Percentiles rank a stretch among this genome's conserved stretches.
These are phyloP conservation scores for Sweltsa coloradensis DNA, from an alignment of 1,140 invertebrate genomes.

Conservation along the genomic window DNA sequence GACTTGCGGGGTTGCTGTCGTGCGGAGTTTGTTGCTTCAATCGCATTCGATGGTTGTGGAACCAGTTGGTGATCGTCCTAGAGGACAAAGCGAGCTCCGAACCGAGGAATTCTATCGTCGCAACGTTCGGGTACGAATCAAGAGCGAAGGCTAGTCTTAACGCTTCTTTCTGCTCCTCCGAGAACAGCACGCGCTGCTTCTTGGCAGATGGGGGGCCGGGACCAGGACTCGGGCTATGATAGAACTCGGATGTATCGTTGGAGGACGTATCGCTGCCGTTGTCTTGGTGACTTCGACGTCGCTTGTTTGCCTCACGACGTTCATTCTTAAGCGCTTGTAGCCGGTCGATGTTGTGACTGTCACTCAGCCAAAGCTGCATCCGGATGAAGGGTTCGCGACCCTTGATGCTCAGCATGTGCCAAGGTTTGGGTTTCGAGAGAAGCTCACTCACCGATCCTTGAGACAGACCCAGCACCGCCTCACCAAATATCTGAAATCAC, in stretches of 20 bases:
- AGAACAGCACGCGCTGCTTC: slow-evolving; percentile 89
- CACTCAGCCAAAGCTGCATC: slow-evolving; percentile 95
- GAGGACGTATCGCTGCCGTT: slow-evolving; percentile 77
- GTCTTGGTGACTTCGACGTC: slow-evolving; percentile 65
- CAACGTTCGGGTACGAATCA: slow-evolving; percentile 92
- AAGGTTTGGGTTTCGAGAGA: slow-evolving; percentile 94
- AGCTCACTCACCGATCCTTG: slow-evolving; percentile 96
- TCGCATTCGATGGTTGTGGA: slow-evolving; percentile 98
- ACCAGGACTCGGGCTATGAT: slow-evolving; percentile 69
- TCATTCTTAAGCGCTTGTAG: slow-evolving; percentile 81
- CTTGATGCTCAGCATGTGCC: slow-evolving; percentile 98
- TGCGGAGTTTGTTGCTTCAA: slow-evolving; percentile 81
- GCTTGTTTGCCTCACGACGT: slow-evolving; percentile 76
- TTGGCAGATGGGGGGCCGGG: slow-evolving; percentile 66
- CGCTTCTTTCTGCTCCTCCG: slow-evolving; percentile 96
- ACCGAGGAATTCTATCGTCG: slow-evolving; percentile 90
- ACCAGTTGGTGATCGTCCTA: slow-evolving; percentile 97
- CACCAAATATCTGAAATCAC: slow-evolving; percentile 80
- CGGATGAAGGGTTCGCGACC: slow-evolving; percentile 95
- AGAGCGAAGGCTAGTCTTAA: slow-evolving; percentile 83
- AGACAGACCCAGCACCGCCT: slow-evolving; percentile 88
- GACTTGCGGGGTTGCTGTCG: slow-evolving; percentile 33
- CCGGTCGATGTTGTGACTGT: slow-evolving; percentile 84
- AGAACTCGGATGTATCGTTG: slow-evolving; percentile 80
- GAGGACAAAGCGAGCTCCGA: slow-evolving; percentile 83